These are phyloP conservation scores for Subacronicta megacephala DNA, from an alignment of 2,888 invertebrate species.

Conservation along the genomic window DNA sequence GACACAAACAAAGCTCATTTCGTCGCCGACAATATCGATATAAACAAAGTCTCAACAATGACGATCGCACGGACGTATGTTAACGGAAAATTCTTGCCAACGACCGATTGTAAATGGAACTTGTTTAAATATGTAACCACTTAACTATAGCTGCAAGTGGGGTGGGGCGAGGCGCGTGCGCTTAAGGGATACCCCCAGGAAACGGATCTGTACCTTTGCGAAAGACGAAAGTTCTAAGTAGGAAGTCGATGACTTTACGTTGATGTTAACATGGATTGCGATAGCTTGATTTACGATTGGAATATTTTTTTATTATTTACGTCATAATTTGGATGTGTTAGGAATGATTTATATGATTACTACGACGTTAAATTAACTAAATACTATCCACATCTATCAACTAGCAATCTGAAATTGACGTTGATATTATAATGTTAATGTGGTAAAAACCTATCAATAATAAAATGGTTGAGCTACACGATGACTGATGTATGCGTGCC, in stretches of 20 bases:
- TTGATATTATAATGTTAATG: no score
- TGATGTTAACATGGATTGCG: conserved; percentile 62
- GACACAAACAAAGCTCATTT: conserved; percentile 45
- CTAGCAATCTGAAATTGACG: no score
- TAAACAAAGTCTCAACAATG: conserved; percentile 39
- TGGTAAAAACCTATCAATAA: no score
- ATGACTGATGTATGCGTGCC: no score
- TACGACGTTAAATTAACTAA: no score
- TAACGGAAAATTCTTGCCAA: conserved; percentile 72
- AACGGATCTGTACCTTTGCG: conserved; percentile 77
- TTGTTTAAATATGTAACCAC: conserved; percentile 84
- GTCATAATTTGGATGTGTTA: no score
- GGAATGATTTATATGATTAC: no score
- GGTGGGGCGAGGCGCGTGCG: conserved; percentile 72
- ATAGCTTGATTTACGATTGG: not conserved
- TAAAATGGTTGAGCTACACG: no score
- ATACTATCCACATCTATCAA: no score
- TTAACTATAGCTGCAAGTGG: conserved; percentile 66
- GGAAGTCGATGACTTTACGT: conserved; percentile 69
- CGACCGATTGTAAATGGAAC: conserved; percentile 78
- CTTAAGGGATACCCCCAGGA: conserved; percentile 80
- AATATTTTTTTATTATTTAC: not conserved
- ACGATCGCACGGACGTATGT: conserved; percentile 32
- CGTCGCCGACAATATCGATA: conserved; percentile 35
- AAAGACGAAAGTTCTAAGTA: conserved; percentile 85